Evolutionary conservation across 2,113 vertebrate genomes (phyloP), one percentile per base, ranked within the genome.

Genomic region (Columba janthina): DNA sequence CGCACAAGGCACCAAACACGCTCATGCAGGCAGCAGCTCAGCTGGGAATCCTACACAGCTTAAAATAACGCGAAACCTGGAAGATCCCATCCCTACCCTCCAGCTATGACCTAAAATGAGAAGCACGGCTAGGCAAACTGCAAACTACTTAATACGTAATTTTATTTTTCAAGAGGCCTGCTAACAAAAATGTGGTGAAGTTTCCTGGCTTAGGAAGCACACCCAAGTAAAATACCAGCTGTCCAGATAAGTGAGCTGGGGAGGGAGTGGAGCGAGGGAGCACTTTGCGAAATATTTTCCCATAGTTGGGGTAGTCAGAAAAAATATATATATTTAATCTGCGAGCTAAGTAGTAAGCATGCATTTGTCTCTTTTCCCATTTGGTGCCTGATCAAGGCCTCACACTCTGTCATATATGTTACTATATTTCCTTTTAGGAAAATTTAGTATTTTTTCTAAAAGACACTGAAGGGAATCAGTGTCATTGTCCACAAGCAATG

Each of bases 211-310:
- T 96, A 92, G 94, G 85, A 95, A 97, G 94, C 80, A 93, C 91
- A 96, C 87, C 92, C 92, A 92, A 96, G 94, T 95, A 93, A 96
- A 97, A 97, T 95, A 93, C 90, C 94, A 94, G 95, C 95, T 95
- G 95, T 88, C 89, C 94, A 95, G 94, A 97, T 94, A 94, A 96
- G 95, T 88, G 81, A 94, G 92, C 71, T 85, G 93, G 78, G 69
- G 54, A 94, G 93, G 91, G 91, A 88, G 91, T 20, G 92, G 93
- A 92, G 92, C 74, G 91, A 86, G 86, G 85, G 86, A 95, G 56
- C 84, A 50, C 92, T 95, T 92, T n/a, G 26, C 34, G 64, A 92
- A 92, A 93, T 89, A 95, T 93, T 90, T 94, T 94, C 88, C 93
- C 92, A 94, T 94, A 96, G 96, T 96, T 96, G 90, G 86, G 84